Evolutionary conservation across 1,140 invertebrate species (phyloP), one percentile per base, ranked within the genome.

Genomic region (Scaptodrosophila lebanonensis): DNA sequence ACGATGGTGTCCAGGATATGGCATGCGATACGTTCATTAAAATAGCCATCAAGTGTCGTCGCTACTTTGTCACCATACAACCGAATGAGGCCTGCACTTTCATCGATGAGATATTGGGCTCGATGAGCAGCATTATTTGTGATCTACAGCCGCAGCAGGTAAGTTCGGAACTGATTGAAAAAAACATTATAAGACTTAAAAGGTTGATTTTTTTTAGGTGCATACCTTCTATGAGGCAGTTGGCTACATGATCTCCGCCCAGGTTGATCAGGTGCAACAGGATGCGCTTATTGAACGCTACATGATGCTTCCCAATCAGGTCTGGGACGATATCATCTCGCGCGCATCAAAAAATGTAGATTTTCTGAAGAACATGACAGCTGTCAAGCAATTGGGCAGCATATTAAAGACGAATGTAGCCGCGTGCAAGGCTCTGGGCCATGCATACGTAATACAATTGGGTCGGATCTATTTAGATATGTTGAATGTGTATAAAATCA

Each of bases 11-110:
- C 5, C 95, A 96, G 87, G 97, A 99, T 85, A 99, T 99, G 98
- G 98, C 98, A 47, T 99, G 98, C 90, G 98, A 99, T 90, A 99
- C 98, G 15, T 99, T 99, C 87, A 99, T 99, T 67, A 99, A 99
- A 89, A 99, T 99, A 86, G 97, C 98, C n/a, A 91, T 98, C 63
- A 99, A 99, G 88, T 99, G 98, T 89, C 91, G 97, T 49, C 90
- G 97, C 62, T 98, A 99, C 89, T 99, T 99, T 91, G 97, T 99
- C 22, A 93, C 95, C 63, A 92, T 97, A 39, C 98, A 99, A 90
- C 92, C 96, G 40, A 97, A 98, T 16, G 98, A 99, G 90, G 91
- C 94, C 8, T 93, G 95, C 89, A 98, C 98, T 52, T 99, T 99
- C 87, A 98, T 99, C 87, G 97, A 99, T 86, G 98, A 99, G 90